A percentile compares a stretch with the other conserved stretches of the same genome.
Evolutionary conservation across 2,888 invertebrate species (phyloP).

Genomic region (Lepeophtheirus nordmannii): DNA sequence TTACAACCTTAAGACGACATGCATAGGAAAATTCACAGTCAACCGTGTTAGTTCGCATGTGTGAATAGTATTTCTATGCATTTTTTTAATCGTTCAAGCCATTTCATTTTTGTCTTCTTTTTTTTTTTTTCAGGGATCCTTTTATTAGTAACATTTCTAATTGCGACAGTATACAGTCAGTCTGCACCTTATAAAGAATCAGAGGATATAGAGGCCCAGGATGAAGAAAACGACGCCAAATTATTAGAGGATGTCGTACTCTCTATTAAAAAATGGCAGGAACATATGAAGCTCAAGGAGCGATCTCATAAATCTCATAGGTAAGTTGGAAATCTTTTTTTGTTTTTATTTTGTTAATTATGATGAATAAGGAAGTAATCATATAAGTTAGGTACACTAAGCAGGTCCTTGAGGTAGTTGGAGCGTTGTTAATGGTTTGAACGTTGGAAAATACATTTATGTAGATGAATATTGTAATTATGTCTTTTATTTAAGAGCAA

Average conservation of each 20-base stretch:
- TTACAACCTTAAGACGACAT: too few species aligned
- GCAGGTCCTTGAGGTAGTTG: too few species aligned
- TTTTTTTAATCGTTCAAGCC: too few species aligned
- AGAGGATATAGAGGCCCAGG: constrained; percentile 44
- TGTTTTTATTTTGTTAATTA: neutral
- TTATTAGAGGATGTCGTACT: constrained; percentile 54
- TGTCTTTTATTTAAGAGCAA: too few species aligned
- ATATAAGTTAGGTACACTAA: too few species aligned
- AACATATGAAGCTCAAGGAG: constrained; percentile 36
- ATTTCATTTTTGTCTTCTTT: neutral
- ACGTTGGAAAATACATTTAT: too few species aligned
- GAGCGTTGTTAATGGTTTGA: too few species aligned
- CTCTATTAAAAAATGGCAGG: constrained; percentile 56
- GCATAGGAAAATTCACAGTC: too few species aligned
- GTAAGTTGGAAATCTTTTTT: constrained; percentile 22
- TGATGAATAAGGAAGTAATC: neutral
- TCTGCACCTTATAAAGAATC: neutral
- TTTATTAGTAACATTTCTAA: neutral
- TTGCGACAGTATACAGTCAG: neutral
- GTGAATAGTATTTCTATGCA: too few species aligned
- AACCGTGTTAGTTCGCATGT: too few species aligned
- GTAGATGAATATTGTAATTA: too few species aligned
- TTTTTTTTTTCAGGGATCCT: neutral
- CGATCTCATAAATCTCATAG: constrained; percentile 33
- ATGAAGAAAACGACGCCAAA: constrained; percentile 54